Evolutionary conservation across 2,888 invertebrate species (phyloP), one percentile per base, ranked within the genome.

Genomic region (Rhagonycha fulva): DNA sequence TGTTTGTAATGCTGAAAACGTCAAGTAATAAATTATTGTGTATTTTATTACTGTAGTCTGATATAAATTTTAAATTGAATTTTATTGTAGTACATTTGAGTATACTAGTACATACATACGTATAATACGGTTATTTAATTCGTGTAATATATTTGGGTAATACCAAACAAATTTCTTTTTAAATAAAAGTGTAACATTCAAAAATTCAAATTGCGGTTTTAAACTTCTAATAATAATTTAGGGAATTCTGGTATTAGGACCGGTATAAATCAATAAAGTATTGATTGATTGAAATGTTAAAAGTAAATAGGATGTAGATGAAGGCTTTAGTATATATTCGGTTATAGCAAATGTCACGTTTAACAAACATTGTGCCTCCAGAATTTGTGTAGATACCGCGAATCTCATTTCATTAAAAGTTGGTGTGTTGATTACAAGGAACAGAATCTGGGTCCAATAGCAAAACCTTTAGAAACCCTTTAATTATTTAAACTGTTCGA

Each of bases 401-500:
- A 74, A 68, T 74, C 62, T 68, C 68, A 70, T 74, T 74, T 70
- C 74, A 74, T 74, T 74, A 74, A 68, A 74, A 74, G 74, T 74
- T 74, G 70, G 69, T 74, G 74, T 68, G 74, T 74, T 74, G 74
- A 74, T 74, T 74, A 74, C 69, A 74, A 74, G 74, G 70, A 74
- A 70, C 70, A 63, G 26, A 70, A 69, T 70, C 63, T 69, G 74
- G 74, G 74, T 70, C 74, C 70, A 74, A 74, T 74, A 70, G 68
- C 74, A 70, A 74, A n/a, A 72, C 74, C 63, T 70, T 70, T 32
- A 23, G 69, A 69, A 74, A 74, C 62, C 69, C 70, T 74, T 74
- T 74, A 74, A 74, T 74, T 74, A 74, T 74, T 74, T 74, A 74
- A 74, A 70, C 74, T 32, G 70, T 60, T 74, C 74, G 74, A 74